Percentiles rank a stretch among this genome's conserved stretches.
Evolutionary conservation across 2,113 vertebrate species (phyloP).

Genomic region (Tragelaphus strepsiceros): DNA sequence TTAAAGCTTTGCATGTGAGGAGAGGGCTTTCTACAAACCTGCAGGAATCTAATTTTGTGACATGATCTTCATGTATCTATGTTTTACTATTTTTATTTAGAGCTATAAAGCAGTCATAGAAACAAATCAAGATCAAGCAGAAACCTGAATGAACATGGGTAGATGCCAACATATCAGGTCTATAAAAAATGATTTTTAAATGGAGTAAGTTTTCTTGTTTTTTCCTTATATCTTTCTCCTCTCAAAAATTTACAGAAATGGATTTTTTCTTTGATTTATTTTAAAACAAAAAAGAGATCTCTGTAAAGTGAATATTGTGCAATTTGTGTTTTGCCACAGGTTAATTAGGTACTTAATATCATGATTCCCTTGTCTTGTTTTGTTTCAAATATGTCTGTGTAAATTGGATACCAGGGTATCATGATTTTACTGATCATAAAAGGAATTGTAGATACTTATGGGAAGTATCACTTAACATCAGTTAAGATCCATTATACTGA

Average conservation of each 20-base stretch:
- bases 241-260: neutral
- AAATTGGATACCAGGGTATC: neutral
- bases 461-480: neutral
- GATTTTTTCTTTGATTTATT: neutral
- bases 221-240: neutral
- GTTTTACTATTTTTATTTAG: conserved; percentile 67
- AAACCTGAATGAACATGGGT: conserved; percentile 91
- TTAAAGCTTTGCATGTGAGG: neutral
- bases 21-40: neutral
- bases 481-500: neutral
- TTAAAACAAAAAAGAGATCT: neutral
- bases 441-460: neutral
- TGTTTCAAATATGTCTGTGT: neutral
- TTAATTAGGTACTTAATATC: neutral
- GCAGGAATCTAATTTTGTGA: conserved; percentile 15
- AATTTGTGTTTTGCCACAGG: neutral
- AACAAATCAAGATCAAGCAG: conserved; percentile 87
- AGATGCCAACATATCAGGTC: conserved; percentile 88
- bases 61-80: conserved; percentile 1
- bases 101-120: conserved; percentile 87
- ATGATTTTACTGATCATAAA: neutral
- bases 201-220: neutral
- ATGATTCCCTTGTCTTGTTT: neutral
- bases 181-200: conserved; percentile 52
- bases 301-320: neutral